A percentile compares a stretch with the other conserved stretches of the same genome.
phyloP scores from a whole-genome alignment of 2,113 vertebrate genomes.

The Lasiurus borealis region DNA sequence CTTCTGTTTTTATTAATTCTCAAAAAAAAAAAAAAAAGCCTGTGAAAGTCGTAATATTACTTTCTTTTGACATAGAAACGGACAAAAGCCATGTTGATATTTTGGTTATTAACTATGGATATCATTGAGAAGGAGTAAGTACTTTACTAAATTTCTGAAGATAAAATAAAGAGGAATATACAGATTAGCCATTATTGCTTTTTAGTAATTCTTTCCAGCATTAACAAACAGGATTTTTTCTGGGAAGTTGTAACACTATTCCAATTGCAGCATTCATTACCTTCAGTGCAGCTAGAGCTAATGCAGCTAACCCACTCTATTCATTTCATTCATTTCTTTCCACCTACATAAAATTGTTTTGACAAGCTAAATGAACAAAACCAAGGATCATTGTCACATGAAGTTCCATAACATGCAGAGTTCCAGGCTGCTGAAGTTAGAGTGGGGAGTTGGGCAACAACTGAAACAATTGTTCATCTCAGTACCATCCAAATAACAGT shows the following conservation, averaged over 20 bases:
- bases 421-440: constrained; percentile 69
- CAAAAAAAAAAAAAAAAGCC: constrained; percentile 15
- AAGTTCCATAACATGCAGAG: background rate
- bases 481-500: constrained; percentile 36
- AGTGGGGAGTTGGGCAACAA: constrained; percentile 71
- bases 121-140: constrained; percentile 14
- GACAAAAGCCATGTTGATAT: background rate
- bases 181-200: background rate
- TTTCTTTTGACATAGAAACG: constrained; percentile 32
- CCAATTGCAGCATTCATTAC: constrained; percentile 48
- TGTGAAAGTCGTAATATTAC: background rate
- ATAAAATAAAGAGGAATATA: constrained; percentile 17
- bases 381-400: constrained; percentile 81
- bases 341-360: constrained; percentile 85
- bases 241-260: constrained; percentile 45
- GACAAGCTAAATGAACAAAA: constrained; percentile 85
- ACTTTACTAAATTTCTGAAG: constrained; percentile 47
- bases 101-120: constrained; percentile 41
- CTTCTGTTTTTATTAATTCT: background rate
- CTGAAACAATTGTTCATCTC: constrained; percentile 77
- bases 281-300: constrained; percentile 75
- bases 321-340: constrained; percentile 86
- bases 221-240: constrained; percentile 62
- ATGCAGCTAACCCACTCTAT: constrained; percentile 78
- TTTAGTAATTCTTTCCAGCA: constrained; percentile 5